A percentile compares a stretch with the other conserved stretches of the same genome.
Evolutionary conservation across 2,113 vertebrate species (phyloP).

Genomic region (Paedocypris sp.): DNA sequence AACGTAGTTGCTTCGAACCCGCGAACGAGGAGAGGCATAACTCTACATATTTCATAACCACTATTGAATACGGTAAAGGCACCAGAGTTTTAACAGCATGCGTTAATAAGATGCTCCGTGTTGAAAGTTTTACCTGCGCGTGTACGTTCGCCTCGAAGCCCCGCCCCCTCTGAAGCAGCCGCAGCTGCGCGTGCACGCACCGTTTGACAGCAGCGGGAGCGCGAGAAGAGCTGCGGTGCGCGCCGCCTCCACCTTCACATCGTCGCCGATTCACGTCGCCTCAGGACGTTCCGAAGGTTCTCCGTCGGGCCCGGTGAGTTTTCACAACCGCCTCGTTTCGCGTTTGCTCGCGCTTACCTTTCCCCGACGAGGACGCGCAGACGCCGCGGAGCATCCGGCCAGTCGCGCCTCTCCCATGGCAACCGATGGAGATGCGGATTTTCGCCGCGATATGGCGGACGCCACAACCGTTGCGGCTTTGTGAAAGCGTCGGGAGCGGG

Average conservation of each 20-base stretch:
- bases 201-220: conserved; percentile 16
- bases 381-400: conserved; percentile 14
- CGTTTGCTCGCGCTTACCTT: not conserved
- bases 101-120: too few species aligned
- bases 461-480: conserved; percentile 23
- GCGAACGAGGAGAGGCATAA: too few species aligned
- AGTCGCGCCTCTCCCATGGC: conserved; percentile 21
- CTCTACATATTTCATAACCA: too few species aligned
- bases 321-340: not conserved
- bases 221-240: conserved; percentile 15
- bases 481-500: conserved; percentile 19
- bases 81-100: too few species aligned
- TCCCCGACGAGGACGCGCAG: conserved; percentile 36
- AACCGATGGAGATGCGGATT: conserved; percentile 32
- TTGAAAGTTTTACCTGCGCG: too few species aligned
- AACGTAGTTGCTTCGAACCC: too few species aligned
- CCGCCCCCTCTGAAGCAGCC: not conserved
- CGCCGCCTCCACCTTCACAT: too few species aligned
- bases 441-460: conserved; percentile 31
- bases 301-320: conserved; percentile 46
- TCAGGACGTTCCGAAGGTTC: conserved; percentile 32
- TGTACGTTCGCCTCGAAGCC: not conserved
- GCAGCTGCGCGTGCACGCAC: conserved; percentile 15
- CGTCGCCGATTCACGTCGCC: too few species aligned
- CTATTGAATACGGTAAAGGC: too few species aligned